These are phyloP conservation scores for Halcyon chelicuti DNA, from an alignment of 2,797 vertebrate genomes.

Conservation along the genomic window DNA sequence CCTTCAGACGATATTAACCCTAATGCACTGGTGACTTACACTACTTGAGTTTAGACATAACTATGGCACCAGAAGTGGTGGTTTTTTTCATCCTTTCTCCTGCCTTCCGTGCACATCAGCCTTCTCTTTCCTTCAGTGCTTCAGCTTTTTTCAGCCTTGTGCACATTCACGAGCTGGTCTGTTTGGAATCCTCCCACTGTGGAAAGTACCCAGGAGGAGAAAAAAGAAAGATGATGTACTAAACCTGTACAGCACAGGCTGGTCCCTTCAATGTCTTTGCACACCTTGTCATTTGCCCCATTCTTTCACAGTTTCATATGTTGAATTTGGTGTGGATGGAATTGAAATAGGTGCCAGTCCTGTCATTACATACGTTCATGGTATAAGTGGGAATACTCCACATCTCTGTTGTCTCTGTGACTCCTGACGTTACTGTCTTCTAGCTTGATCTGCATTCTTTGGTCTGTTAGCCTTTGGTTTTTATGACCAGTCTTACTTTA, in stretches of 20 bases:
- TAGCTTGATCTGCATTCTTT: too few relatives aligned
- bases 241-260: not conserved
- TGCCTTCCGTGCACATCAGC: too few relatives aligned
- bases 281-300: not conserved
- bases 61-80: not conserved
- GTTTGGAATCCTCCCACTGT: not conserved
- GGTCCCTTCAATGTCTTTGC: not conserved
- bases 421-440: too few relatives aligned
- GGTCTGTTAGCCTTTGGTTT: too few relatives aligned
- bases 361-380: too few relatives aligned
- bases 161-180: not conserved
- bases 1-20: not conserved
- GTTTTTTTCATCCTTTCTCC: too few relatives aligned
- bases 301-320: not conserved
- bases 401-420: too few relatives aligned
- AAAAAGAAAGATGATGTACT: not conserved
- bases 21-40: rapidly evolving
- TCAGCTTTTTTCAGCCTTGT: not conserved
- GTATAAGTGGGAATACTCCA: too few relatives aligned
- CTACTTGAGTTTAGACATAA: not conserved
- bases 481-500: too few relatives aligned
- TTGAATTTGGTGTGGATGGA: not conserved
- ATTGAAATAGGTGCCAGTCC: not conserved
- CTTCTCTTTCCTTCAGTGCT: not conserved
- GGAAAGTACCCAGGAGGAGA: not conserved